Evolutionary conservation across 1,140 invertebrate species (phyloP).

Genomic region (Paraescarpia echinospica): DNA sequence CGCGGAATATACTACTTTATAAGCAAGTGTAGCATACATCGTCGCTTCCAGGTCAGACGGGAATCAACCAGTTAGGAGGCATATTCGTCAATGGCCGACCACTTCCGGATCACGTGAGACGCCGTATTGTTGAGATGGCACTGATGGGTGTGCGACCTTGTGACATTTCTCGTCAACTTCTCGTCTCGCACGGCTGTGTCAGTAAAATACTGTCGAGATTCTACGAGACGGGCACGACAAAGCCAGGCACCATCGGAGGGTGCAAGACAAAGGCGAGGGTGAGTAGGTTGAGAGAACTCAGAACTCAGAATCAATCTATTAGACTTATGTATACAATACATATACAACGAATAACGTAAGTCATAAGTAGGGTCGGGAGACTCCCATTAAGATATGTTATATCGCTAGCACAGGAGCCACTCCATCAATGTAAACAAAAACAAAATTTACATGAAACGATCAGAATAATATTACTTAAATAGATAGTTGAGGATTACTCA

Average conservation of each 20-base stretch:
- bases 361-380: no score
- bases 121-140: conserved; percentile 89
- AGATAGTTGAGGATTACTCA: no score
- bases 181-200: conserved; percentile 93
- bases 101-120: conserved; percentile 76
- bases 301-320: no score
- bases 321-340: no score
- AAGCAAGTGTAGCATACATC: not conserved
- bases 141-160: conserved; percentile 89
- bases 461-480: no score
- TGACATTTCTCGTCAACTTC: conserved; percentile 88
- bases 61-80: conserved; percentile 87
- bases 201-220: conserved; percentile 89
- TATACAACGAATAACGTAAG: no score
- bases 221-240: conserved; percentile 81
- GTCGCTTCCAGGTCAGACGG: conserved; percentile 62
- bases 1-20: not conserved
- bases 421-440: no score
- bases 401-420: no score
- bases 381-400: no score
- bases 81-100: conserved; percentile 90
- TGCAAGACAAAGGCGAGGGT: conserved; percentile 98
- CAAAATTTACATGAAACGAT: no score
- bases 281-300: conserved; percentile 65
- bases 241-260: conserved; percentile 98